Base-by-base conservation (phyloP, 2,888 invertebrate species). In the Allygus modestus region DNA sequence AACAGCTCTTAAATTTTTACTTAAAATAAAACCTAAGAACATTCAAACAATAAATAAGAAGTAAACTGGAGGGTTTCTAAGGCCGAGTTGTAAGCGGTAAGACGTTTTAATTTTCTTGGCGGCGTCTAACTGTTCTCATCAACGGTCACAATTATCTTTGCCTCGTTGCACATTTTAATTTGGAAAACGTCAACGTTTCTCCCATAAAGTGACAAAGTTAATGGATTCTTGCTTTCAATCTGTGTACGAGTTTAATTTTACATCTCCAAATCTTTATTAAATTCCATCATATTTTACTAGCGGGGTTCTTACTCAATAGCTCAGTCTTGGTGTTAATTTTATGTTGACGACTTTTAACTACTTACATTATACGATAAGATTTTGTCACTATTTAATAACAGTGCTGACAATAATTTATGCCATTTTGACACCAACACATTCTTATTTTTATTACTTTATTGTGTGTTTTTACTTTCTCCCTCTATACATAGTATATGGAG, bases 111-210 rank as follows among this genome's bases (percentile, higher is more conserved):
- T 71, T 71, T 77, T 43, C 75, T 46, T 15, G 65, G 65, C 65
- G 65, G 65, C 65, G 71, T 71, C 41, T 71, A 23, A 71, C 33
- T 37, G 37, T 77, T 51, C 75, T 46, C 75, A 77, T 77, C 75
- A 37, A 73, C 37, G 43, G 41, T 41, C 37, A 77, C 28, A 46
- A 46, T 77, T 77, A 77, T 46, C 41, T 77, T 41, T 77, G 75
- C 75, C 28, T 77, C 75, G 75, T 77, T 77, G 75, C 37, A 77
- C 75, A 77, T 77, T 77, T 77, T 77, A 77, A 77, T 77, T 77
- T 77, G 41, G 75, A 28, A 43, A 41, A 77, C 75, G 75, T 77
- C 75, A 77, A 41, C 46, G 46, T 41, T 41, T 41, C 65, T 69
- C 33, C 33, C 71, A 37, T 71, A 41, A 71, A 37, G 71, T 71